Conservation (phyloP, 2,113 vertebrate genomes). For the Caloenas nicobarica region DNA sequence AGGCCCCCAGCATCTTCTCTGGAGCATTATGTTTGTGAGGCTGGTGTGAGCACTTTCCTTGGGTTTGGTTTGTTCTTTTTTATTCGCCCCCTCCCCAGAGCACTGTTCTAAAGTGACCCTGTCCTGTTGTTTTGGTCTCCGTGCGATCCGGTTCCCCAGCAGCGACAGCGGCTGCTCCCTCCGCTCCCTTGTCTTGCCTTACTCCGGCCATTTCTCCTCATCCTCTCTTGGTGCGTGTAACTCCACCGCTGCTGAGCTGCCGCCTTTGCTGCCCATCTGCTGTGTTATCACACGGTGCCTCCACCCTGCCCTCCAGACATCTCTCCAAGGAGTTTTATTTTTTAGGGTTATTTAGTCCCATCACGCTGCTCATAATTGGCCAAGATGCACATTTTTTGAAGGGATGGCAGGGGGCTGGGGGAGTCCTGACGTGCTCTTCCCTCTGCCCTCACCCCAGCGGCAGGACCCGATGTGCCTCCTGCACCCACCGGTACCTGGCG, state of each 20-base stretch:
- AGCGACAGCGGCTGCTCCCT: neutral
- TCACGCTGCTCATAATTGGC: neutral
- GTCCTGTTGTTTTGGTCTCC: fast-evolving
- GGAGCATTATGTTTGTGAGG: neutral
- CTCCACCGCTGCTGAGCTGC: too few species aligned
- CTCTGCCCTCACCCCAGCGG: fast-evolving
- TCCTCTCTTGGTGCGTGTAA: neutral
- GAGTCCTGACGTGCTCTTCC: neutral
- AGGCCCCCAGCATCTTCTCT: neutral
- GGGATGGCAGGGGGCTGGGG: neutral
- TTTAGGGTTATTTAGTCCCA: neutral
- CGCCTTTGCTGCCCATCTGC: fast-evolving
- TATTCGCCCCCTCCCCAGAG: neutral
- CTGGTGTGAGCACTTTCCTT: neutral
- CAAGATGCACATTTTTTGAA: neutral
- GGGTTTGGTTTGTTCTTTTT: neutral
- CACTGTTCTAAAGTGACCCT: neutral
- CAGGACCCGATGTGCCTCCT: neutral
- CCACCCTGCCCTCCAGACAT: neutral
- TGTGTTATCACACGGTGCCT: neutral
- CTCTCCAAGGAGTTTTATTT: neutral
- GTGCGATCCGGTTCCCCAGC: neutral
- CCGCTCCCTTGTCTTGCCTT: neutral
- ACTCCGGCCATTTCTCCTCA: neutral
- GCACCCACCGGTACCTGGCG: fast-evolving